A percentile compares a stretch with the other conserved stretches of the same genome.
Conservation (phyloP, 2,888 invertebrate species). For the Cosmorhoe ocellata region DNA sequence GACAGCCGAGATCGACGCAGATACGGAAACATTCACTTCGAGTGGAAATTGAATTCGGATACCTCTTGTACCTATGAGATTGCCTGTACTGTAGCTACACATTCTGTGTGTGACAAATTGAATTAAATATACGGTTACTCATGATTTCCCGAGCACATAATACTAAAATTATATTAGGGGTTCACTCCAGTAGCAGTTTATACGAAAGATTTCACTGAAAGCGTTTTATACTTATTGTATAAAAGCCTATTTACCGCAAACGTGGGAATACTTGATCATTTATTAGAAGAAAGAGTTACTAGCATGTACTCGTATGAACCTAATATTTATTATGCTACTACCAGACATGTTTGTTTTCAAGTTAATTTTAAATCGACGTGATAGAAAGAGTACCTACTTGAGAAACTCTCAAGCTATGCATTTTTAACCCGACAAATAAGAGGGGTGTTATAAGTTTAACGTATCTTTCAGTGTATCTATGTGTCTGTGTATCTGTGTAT, state of each 20-base stretch:
- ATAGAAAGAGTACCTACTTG: too few species aligned
- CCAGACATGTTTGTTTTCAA: too few species aligned
- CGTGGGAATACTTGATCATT: constrained; percentile 33
- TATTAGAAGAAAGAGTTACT: constrained; percentile 31
- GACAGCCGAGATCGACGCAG: constrained; percentile 42
- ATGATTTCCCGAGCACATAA: constrained; percentile 35
- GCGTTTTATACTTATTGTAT: constrained; percentile 29
- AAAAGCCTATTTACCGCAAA: constrained; percentile 35
- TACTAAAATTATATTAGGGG: constrained; percentile 34
- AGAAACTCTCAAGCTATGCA: too few species aligned
- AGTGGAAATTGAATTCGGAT: constrained; percentile 49
- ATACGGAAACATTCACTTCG: constrained; percentile 42
- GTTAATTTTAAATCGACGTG: too few species aligned
- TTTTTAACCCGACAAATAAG: too few species aligned
- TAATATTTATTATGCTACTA: too few species aligned
- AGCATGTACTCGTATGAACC: too few species aligned
- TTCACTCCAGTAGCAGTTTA: constrained; percentile 26
- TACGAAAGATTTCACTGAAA: constrained; percentile 40
- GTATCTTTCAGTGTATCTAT: too few species aligned
- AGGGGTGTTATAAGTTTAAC: too few species aligned
- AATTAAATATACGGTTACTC: constrained; percentile 41
- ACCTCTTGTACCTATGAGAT: constrained; percentile 25
- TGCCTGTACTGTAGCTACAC: constrained; percentile 15
- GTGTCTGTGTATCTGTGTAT: too few species aligned
- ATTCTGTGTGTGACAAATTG: constrained; percentile 42